Base-by-base conservation (phyloP, 2,797 vertebrate species). In the Steatocranus sp. region DNA sequence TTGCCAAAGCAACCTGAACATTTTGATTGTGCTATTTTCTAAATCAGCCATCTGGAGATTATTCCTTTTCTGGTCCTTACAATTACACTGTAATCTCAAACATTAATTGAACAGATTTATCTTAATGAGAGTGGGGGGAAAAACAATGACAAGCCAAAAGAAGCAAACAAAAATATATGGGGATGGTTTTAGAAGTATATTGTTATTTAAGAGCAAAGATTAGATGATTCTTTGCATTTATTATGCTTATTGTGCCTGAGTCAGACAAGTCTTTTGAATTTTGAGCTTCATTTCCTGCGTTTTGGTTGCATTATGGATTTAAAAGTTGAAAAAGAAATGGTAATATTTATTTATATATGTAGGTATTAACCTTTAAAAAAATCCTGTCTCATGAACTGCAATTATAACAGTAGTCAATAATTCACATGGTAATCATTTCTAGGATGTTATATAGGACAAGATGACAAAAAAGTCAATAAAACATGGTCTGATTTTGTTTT, bases 41-140 rank as follows among this genome's bases (percentile, higher is more conserved):
- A 70, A 70, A 70, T 70, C 38, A 70, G 9, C 14, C 63, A 27
- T 17, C 63, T 46, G 23, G 38, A 27, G 20, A 43, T 43, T 1
- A 70, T 46, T 70, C 6, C 8, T 68, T 3, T 68, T 41, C 20
- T 15, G 20, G 20, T 43, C 10, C 20, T 68, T 43, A 68, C 12
- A 17, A 11, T 25, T 6, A 68, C 63, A 27, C 8, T 43, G 36
- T 68, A 15, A 43, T 43, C 14, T 11, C 63, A 11, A 43, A 70
- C 38, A 70, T 18, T 18, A 27, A 27, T 43, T 70, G 14, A 46
- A 70, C 6, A 43, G 8, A 70, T 43, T 23, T 66, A 41, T 25
- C 0, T 41, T 41, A 68, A 68, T 17, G 36, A 43, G 36, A 68
- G 7, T 41, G 63, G 20, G 61, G 2, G 0, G 0, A 17, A 41